phyloP scores from a whole-genome alignment of 2,797 vertebrate genomes.

The Calcarius lapponicus region DNA sequence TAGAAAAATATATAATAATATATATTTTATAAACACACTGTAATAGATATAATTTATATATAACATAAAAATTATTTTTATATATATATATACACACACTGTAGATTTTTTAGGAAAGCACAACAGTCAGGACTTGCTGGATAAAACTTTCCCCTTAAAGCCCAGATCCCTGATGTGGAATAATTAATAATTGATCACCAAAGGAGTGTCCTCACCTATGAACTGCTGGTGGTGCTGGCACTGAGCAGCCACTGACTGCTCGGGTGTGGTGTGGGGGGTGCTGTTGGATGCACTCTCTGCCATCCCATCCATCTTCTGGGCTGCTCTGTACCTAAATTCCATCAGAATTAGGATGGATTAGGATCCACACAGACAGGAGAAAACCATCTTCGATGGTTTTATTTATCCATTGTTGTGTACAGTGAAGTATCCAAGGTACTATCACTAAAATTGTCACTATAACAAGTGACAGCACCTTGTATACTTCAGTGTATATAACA shows the following conservation, averaged over 20 bases:
- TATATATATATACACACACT: not conserved
- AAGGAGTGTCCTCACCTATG: slow-evolving; percentile 82
- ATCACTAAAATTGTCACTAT: no score
- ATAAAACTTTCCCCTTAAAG: not conserved
- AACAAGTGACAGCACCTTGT: no score
- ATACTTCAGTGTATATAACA: not conserved
- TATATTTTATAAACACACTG: not conserved
- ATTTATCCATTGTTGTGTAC: no score
- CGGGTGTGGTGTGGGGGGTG: slow-evolving; percentile 83
- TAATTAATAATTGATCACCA: accelerated
- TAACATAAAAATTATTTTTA: no score
- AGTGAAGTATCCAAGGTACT: no score
- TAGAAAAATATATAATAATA: not conserved
- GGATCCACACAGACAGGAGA: not conserved
- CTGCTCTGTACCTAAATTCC: slow-evolving; percentile 88
- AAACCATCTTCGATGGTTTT: not conserved
- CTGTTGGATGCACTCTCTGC: slow-evolving; percentile 84
- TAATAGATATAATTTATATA: no score
- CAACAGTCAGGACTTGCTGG: not conserved
- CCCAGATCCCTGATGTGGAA: not conserved
- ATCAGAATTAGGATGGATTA: not conserved
- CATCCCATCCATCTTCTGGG: slow-evolving; percentile 91
- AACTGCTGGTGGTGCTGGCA: slow-evolving; percentile 98
- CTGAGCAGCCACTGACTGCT: slow-evolving; percentile 91
- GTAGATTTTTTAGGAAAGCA: not conserved